phyloP scores from a whole-genome alignment of 2,888 invertebrate genomes.

The Odiellus spinosus region DNA sequence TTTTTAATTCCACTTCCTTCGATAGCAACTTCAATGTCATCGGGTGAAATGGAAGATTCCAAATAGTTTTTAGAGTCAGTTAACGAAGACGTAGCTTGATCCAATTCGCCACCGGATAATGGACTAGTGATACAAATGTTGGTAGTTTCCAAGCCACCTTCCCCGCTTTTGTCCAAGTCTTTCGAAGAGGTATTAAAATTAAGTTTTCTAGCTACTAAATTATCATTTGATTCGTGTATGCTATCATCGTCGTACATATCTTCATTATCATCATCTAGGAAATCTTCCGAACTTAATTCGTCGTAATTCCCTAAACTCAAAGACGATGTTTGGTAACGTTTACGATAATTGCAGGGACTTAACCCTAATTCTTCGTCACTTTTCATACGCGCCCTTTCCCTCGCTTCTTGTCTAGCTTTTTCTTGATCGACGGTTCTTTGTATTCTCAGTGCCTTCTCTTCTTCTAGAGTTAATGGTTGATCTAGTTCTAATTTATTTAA shows the following conservation, averaged over 20 bases:
- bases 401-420: constrained; percentile 42
- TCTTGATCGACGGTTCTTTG: constrained; percentile 30
- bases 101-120: no score
- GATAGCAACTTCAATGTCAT: constrained; percentile 3
- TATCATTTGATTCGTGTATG: background rate
- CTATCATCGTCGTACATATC: constrained; percentile 9
- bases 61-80: constrained; percentile 3
- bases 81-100: no score
- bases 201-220: no score
- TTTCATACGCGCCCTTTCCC: constrained; percentile 47
- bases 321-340: constrained; percentile 13
- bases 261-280: constrained; percentile 16
- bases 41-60: constrained; percentile 9
- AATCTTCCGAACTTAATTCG: constrained; percentile 16
- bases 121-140: no score
- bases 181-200: no score
- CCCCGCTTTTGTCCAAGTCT: no score
- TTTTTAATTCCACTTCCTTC: background rate
- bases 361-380: constrained; percentile 54
- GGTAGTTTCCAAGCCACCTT: no score
- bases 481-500: no score
- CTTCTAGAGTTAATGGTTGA: constrained; percentile 1
- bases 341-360: constrained; percentile 22
- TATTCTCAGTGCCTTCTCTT: constrained; percentile 20
- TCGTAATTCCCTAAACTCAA: constrained; percentile 13